Percentiles rank a stretch among this genome's conserved stretches.
These are phyloP conservation scores for Pandemis cinnamomeana DNA, from an alignment of 2,888 invertebrate species.

Conservation along the genomic window DNA sequence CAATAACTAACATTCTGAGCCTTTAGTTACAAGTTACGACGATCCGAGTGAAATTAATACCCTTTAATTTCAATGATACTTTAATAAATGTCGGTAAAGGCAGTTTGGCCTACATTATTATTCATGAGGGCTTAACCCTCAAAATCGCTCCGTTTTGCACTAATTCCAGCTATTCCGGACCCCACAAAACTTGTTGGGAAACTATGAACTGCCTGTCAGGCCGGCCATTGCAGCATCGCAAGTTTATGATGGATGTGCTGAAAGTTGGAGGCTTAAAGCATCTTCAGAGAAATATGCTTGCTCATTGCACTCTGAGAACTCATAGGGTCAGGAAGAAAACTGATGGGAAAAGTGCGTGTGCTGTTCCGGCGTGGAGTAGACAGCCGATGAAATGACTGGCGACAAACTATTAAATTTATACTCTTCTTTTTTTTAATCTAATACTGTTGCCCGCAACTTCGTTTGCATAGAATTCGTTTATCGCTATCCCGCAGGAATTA, in stretches of 20 bases:
- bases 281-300: not conserved
- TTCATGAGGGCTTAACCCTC: slow-evolving; percentile 18
- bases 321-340: too few species aligned
- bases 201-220: slow-evolving; percentile 11
- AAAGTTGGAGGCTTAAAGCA: slow-evolving; percentile 7
- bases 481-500: too few species aligned
- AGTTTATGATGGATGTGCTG: slow-evolving; percentile 10
- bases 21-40: not conserved
- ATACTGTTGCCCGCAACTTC: too few species aligned
- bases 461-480: too few species aligned
- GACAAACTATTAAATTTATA: too few species aligned
- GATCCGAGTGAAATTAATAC: slow-evolving; percentile 5
- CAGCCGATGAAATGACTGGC: too few species aligned
- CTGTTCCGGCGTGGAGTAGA: too few species aligned
- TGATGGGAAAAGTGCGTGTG: too few species aligned
- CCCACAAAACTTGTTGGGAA: slow-evolving; percentile 10
- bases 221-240: not conserved
- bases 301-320: not conserved
- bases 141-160: slow-evolving; percentile 13
- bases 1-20: not conserved
- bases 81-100: slow-evolving; percentile 13
- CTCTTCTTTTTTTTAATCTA: too few species aligned
- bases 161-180: slow-evolving; percentile 11
- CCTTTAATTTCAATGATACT: slow-evolving; percentile 16
- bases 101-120: slow-evolving; percentile 16